A percentile compares a stretch with the other conserved stretches of the same genome.
Evolutionary conservation across 2,888 invertebrate species (phyloP).

Genomic region (Vanessa cardui): DNA sequence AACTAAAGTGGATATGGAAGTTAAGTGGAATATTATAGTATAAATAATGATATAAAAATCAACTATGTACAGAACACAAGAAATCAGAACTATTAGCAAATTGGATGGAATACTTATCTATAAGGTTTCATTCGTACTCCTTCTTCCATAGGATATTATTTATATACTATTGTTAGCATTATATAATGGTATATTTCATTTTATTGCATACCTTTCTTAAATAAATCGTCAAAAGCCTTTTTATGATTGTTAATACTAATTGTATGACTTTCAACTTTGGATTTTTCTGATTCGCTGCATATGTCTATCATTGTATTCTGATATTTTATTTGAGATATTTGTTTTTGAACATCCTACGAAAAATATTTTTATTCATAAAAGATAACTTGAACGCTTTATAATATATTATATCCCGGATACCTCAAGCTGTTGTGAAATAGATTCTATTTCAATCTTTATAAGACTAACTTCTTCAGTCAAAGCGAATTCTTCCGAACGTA

Average conservation of each 20-base stretch:
- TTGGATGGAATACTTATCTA: too few relatives aligned
- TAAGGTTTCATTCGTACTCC: too few relatives aligned
- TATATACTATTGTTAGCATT: too few relatives aligned
- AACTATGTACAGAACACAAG: too few relatives aligned
- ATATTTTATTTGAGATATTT: conserved; percentile 53
- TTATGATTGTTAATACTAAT: conserved; percentile 51
- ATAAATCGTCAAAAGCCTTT: conserved; percentile 54
- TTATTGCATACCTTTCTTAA: conserved; percentile 54
- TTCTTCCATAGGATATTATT: too few relatives aligned
- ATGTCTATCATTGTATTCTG: conserved; percentile 63
- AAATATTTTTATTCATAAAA: neutral
- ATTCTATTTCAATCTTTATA: conserved; percentile 54
- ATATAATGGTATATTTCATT: neutral
- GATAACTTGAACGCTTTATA: neutral
- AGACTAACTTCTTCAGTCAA: conserved; percentile 54
- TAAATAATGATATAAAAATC: too few relatives aligned
- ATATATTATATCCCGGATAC: conserved; percentile 44
- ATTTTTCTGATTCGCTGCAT: conserved; percentile 60
- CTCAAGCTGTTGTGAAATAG: conserved; percentile 56
- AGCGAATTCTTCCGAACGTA: conserved; percentile 55
- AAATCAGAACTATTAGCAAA: too few relatives aligned
- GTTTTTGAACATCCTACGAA: conserved; percentile 54
- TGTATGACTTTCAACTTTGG: conserved; percentile 55
- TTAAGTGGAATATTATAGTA: too few relatives aligned
- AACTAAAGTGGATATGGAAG: too few relatives aligned